A percentile compares a stretch with the other conserved stretches of the same genome.
These are phyloP conservation scores for Acronicta aceris DNA, from an alignment of 2,888 invertebrate species.

Conservation along the genomic window DNA sequence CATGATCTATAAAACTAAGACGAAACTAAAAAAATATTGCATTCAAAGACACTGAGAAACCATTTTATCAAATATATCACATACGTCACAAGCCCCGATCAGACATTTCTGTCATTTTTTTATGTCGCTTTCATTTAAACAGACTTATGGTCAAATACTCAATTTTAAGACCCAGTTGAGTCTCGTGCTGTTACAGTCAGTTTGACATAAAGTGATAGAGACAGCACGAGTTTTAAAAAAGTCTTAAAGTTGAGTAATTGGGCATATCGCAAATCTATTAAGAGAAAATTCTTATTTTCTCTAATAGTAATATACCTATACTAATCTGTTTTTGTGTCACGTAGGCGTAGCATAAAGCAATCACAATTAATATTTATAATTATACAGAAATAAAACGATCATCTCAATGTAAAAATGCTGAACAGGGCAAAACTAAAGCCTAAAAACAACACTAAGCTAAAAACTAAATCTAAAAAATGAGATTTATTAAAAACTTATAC, in stretches of 20 bases:
- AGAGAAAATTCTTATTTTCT: no score
- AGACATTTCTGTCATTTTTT: slow-evolving; percentile 25
- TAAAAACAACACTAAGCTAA: slow-evolving; percentile 58
- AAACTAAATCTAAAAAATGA: slow-evolving; percentile 60
- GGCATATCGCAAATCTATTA: no score
- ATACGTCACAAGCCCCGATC: slow-evolving; percentile 47
- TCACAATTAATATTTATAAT: slow-evolving; percentile 1
- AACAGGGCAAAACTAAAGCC: slow-evolving; percentile 54
- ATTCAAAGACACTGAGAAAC: slow-evolving; percentile 45
- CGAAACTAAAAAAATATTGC: slow-evolving; percentile 41
- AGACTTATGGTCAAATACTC: neutral
- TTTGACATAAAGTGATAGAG: no score
- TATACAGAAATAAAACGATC: slow-evolving; percentile 23
- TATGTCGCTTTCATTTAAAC: slow-evolving; percentile 23
- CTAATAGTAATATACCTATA: no score
- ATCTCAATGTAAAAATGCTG: slow-evolving; percentile 38
- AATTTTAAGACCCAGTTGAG: no score
- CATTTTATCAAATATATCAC: slow-evolving; percentile 56
- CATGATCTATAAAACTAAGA: slow-evolving; percentile 35
- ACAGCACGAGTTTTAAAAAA: no score
- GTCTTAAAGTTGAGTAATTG: no score
- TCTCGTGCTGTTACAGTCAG: no score
- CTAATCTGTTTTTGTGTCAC: no score
- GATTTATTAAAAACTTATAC: slow-evolving; percentile 54
- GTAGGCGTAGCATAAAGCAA: no score